Evolutionary conservation across 2,888 invertebrate genomes (phyloP).

Genomic region (Plagodis pulveraria): DNA sequence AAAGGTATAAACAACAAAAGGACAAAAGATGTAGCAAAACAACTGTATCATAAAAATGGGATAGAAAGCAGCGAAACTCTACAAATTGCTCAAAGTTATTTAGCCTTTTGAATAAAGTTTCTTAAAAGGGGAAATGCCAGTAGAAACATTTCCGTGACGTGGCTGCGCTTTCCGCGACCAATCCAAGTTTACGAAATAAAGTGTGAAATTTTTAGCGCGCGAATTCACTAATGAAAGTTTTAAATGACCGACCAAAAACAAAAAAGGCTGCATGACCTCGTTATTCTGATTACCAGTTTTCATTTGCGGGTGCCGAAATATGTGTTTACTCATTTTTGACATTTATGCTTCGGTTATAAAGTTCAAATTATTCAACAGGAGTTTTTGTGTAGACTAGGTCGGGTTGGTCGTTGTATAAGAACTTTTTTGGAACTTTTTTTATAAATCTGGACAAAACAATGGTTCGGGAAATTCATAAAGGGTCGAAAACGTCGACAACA

Average conservation of each 20-base stretch:
- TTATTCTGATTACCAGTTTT: slow-evolving; percentile 70
- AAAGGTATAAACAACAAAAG: neutral
- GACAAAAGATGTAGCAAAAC: no score
- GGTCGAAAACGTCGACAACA: slow-evolving; percentile 71
- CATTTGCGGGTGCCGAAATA: slow-evolving; percentile 40
- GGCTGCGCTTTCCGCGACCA: slow-evolving; percentile 43
- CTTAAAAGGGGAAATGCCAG: slow-evolving; percentile 28
- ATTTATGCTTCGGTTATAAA: slow-evolving; percentile 33
- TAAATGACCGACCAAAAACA: slow-evolving; percentile 73
- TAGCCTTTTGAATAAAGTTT: slow-evolving; percentile 27
- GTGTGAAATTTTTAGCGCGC: slow-evolving; percentile 67
- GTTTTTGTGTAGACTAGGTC: slow-evolving; percentile 20
- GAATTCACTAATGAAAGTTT: slow-evolving; percentile 82
- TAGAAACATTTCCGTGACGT: slow-evolving; percentile 35
- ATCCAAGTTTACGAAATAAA: slow-evolving; percentile 66
- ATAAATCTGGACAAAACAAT: slow-evolving; percentile 77
- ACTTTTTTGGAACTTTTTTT: slow-evolving; percentile 72
- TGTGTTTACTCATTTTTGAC: slow-evolving; percentile 10
- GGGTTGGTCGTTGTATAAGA: slow-evolving; percentile 47
- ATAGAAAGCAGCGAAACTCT: slow-evolving; percentile 11
- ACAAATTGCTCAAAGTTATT: slow-evolving; percentile 17
- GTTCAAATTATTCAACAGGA: slow-evolving; percentile 35
- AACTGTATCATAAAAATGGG: neutral
- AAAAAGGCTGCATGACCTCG: slow-evolving; percentile 75
- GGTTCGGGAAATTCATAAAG: slow-evolving; percentile 73